These are phyloP conservation scores for Harpegnathos saltator DNA, from an alignment of 1,140 invertebrate species.

Conservation along the genomic window DNA sequence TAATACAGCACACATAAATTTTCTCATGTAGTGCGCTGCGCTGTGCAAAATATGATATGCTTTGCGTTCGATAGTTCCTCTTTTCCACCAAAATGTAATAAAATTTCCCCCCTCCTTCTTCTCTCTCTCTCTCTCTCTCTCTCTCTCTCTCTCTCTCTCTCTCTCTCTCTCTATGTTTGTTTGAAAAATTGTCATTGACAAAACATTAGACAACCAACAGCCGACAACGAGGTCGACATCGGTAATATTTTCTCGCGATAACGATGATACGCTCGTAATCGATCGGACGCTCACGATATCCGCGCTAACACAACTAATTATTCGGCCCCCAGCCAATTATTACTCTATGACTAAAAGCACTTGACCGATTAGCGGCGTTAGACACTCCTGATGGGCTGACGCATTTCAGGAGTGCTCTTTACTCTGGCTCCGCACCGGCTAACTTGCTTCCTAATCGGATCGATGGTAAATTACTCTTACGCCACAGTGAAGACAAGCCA, in stretches of 20 bases:
- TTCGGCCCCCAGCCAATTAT: slow-evolving; percentile 61
- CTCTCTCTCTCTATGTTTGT: background rate
- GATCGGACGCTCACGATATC: background rate
- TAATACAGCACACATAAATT: slow-evolving; percentile 23
- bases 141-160: background rate
- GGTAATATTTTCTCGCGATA: background rate
- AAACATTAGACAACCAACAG: background rate
- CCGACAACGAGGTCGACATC: background rate
- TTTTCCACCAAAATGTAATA: slow-evolving; percentile 9
- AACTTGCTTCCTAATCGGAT: slow-evolving; percentile 61
- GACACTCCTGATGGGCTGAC: slow-evolving; percentile 39
- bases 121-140: background rate
- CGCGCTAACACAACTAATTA: slow-evolving; percentile 22
- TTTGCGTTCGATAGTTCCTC: slow-evolving; percentile 23
- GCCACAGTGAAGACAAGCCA: background rate
- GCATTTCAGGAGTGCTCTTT: slow-evolving; percentile 53
- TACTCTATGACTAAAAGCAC: slow-evolving; percentile 16
- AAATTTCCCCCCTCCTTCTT: slow-evolving; percentile 22
- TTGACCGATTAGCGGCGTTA: slow-evolving; percentile 69
- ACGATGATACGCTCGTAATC: background rate
- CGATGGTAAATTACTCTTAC: slow-evolving; percentile 40
- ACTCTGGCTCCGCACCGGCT: background rate
- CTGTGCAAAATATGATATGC: slow-evolving; percentile 31
- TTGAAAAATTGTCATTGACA: slow-evolving; percentile 4
- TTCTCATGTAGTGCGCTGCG: slow-evolving; percentile 18